Base-by-base conservation (phyloP, 1,140 invertebrate species). In the Drosophila punjabiensis region DNA sequence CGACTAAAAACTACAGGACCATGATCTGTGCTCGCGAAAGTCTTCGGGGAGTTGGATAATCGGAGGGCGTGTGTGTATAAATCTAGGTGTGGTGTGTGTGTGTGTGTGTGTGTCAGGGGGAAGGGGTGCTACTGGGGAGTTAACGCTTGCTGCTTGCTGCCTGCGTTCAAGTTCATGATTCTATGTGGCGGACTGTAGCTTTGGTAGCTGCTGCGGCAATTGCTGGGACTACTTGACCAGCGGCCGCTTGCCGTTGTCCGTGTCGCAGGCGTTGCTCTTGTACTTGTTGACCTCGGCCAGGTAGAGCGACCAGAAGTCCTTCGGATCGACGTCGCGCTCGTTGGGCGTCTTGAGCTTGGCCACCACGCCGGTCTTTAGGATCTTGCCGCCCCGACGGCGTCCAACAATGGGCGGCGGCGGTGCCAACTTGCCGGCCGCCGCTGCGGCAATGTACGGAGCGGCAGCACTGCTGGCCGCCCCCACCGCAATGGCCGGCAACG, bases 271-370 rank as follows among this genome's bases (percentile, higher is more conserved):
- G 52, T 97, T 96, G 92, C 98, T 97, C 91, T 97, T 96, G 86
- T 98, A 99, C 87, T 97, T 97, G 91, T 97, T 97, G 9, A 99
- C 98, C 95, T 98, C 98, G 32, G 96, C 96, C 95, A 98, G 96
- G 87, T 99, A 99, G 4, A 97, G 93, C 0, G 97, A 97, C 98
- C 98, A 98, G 9, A 98, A 97, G 93, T 98, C 97, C 92, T 97
- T 97, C 0, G 96, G 96, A 64, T 95, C 94, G 67, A 95, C 95
- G n/a, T 91, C 93, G 33, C 95, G 94, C 18, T 93, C 94, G 33
- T 95, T 95, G 47, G 95, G 94, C 30, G 95, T 95, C 92, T 96
- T 96, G 32, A 95, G 94, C 91, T 98, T 98, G 79, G 98, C 97
- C 24, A 98, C 97, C 92, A 98, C 94, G 45, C 98, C 97, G 45